Evolutionary conservation across 2,797 vertebrate species (phyloP), one percentile per base, ranked within the genome.

Genomic region (Eulemur albifrons): DNA sequence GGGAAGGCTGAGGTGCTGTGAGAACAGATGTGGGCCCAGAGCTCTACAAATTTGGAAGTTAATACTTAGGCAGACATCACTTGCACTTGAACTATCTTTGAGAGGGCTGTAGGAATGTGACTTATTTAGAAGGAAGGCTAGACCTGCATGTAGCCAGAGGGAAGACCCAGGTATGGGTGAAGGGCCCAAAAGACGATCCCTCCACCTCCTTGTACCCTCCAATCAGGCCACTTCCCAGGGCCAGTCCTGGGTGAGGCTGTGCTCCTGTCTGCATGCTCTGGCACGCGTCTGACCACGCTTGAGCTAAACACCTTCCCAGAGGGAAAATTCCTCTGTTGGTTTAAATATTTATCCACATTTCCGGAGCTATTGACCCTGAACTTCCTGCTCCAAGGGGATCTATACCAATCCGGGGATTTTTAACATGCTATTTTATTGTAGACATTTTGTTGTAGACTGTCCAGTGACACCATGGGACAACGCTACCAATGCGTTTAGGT

Each of bases 291-390:
- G 14, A 72, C 52, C 11, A 23, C 59, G 30, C 75, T 84, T 6
- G 11, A 73, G 67, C 75, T 75, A 91, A 95, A 61, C 13, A 45
- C 45, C 54, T 97, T 95, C 63, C 93, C 80, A 77, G 32, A 38
- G 86, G 95, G 95, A 69, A 87, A 72, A 92, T 63, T 96, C 43
- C 59, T 93, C 20, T 75, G 75, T 94, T 95, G 67, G 89, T 94
- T 97, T 96, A 95, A 96, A 89, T 94, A 94, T 90, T 94, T 84
- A 83, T 67, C 57, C 25, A 8, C 63, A 38, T 94, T 98, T 96
- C 95, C 18, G 17, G 91, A 95, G 86, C 89, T 81, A 48, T 52
- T 82, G 89, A 97, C 95, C 95, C 35, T 93, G 96, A 95, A 92
- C 93, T 90, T 95, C 87, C 91, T 92, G 65, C 35, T 96, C 75